Evolutionary conservation across 2,797 vertebrate genomes (phyloP).

Genomic region (Dendrocincla fuliginosa): DNA sequence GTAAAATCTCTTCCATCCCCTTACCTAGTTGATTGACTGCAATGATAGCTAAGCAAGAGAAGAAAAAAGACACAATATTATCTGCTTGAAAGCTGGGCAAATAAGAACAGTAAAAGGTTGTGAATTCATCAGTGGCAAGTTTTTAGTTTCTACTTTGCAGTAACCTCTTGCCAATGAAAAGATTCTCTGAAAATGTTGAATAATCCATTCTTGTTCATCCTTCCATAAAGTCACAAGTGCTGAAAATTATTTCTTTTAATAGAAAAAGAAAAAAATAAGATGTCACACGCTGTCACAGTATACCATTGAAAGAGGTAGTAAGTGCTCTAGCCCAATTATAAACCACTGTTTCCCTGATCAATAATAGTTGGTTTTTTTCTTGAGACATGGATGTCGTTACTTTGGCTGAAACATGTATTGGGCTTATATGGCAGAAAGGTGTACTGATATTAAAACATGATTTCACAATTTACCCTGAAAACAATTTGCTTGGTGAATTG

Average conservation of each 20-base stretch:
- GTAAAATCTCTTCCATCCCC: not conserved
- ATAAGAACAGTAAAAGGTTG: not conserved
- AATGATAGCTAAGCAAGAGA: not conserved
- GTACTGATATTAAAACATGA: not conserved
- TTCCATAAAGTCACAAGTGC: slow-evolving; percentile 34
- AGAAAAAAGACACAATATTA: not conserved
- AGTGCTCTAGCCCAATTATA: not conserved
- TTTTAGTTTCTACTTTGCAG: slow-evolving; percentile 25
- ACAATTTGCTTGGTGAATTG: not conserved
- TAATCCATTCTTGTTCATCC: slow-evolving; percentile 37
- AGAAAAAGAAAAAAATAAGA: slow-evolving; percentile 28
- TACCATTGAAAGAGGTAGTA: not conserved
- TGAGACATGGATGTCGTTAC: not conserved
- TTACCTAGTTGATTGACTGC: not conserved
- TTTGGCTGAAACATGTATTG: not conserved
- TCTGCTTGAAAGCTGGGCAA: not conserved
- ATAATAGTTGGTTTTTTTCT: slow-evolving; percentile 7
- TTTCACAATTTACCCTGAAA: not conserved
- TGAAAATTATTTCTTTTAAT: slow-evolving; percentile 59
- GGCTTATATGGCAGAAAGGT: not conserved
- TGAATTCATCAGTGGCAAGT: not conserved
- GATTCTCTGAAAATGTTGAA: slow-evolving; percentile 39
- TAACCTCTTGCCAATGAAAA: not conserved
- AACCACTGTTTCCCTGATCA: not conserved
- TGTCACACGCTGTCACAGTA: not conserved